phyloP scores from a whole-genome alignment of 2,113 vertebrate genomes.

The Mohoua ochrocephala region DNA sequence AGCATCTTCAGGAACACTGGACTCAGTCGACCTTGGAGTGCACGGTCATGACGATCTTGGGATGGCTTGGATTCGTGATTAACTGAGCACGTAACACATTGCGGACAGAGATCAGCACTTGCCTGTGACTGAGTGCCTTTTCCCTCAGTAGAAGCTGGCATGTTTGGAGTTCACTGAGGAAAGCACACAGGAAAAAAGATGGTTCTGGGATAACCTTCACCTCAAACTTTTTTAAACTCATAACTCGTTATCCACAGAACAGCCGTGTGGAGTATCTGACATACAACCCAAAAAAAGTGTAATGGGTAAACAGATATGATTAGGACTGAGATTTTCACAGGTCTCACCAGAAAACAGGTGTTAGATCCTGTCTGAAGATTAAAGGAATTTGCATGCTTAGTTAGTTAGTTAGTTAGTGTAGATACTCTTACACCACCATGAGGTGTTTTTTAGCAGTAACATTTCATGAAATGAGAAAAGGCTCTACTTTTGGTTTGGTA shows the following conservation, averaged over 20 bases:
- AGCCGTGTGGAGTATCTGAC: neutral
- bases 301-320: neutral
- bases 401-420: neutral
- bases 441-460: neutral
- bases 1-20: neutral
- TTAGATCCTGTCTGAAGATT: neutral
- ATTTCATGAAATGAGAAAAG: neutral
- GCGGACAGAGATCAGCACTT: neutral
- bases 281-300: neutral
- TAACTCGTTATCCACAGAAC: neutral
- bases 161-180: neutral
- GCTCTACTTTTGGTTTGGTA: neutral
- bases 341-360: neutral
- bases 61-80: neutral
- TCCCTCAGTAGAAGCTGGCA: fast-evolving
- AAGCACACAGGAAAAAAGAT: neutral
- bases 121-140: neutral
- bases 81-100: neutral
- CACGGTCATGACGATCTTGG: neutral
- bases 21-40: neutral
- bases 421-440: neutral
- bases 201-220: neutral
- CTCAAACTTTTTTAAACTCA: neutral
- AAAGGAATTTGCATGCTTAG: neutral
- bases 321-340: neutral